Evolutionary conservation across 1,140 invertebrate species (phyloP).

Genomic region (Ips nitidus): DNA sequence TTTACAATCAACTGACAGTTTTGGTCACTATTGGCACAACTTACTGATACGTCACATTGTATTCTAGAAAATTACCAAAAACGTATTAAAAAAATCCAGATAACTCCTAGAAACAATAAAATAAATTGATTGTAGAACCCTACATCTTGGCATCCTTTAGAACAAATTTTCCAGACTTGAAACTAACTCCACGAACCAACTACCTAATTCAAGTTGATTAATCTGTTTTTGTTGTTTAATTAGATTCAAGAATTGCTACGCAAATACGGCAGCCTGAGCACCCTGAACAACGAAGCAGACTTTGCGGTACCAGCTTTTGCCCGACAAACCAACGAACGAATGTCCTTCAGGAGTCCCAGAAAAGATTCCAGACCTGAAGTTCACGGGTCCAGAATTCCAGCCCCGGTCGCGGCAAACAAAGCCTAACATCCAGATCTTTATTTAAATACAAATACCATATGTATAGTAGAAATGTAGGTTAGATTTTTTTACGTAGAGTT

Average conservation of each 20-base stretch:
- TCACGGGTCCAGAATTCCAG: constrained; percentile 57
- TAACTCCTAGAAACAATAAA: too few relatives aligned
- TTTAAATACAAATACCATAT: neutral
- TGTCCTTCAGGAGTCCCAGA: constrained; percentile 54
- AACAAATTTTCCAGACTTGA: too few relatives aligned
- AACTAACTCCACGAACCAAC: too few relatives aligned
- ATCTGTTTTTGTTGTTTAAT: too few relatives aligned
- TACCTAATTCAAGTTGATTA: too few relatives aligned
- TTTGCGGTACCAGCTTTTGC: constrained; percentile 30
- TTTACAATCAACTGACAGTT: too few relatives aligned
- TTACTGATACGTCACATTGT: too few relatives aligned
- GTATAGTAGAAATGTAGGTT: constrained; percentile 3
- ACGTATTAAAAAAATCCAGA: too few relatives aligned
- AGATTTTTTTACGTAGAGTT: neutral
- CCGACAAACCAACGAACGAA: constrained; percentile 47
- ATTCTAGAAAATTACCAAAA: too few relatives aligned
- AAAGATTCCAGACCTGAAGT: constrained; percentile 59
- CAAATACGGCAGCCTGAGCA: constrained; percentile 60
- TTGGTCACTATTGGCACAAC: too few relatives aligned
- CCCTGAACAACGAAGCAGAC: constrained; percentile 56
- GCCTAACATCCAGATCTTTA: constrained; percentile 12
- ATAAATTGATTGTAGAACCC: too few relatives aligned
- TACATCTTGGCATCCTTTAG: too few relatives aligned
- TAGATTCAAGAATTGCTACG: constrained; percentile 69
- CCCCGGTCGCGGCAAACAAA: constrained; percentile 48